phyloP scores from a whole-genome alignment of 2,797 vertebrate species.

The Silurus lanzhouensis region DNA sequence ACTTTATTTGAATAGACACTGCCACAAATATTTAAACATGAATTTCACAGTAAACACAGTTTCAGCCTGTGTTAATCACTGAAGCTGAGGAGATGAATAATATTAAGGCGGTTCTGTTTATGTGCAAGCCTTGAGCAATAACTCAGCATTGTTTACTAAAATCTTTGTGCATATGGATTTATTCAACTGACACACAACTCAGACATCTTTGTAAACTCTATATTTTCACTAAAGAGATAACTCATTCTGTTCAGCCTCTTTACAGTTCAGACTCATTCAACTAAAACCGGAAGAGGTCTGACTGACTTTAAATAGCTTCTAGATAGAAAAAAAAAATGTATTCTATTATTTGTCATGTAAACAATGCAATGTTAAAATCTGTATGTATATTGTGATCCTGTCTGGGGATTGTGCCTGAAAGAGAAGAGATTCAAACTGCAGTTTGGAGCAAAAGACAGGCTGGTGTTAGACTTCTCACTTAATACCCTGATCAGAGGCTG shows the following conservation, averaged over 20 bases:
- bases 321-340: neutral
- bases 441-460: neutral
- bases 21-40: neutral
- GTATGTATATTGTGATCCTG: neutral
- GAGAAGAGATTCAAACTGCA: neutral
- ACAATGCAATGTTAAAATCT: neutral
- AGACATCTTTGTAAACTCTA: neutral
- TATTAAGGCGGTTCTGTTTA: neutral
- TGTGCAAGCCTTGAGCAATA: neutral
- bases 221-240: neutral
- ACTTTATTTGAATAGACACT: neutral
- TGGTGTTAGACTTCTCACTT: neutral
- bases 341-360: neutral
- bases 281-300: neutral
- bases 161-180: neutral
- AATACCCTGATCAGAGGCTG: conserved; percentile 17
- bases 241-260: neutral
- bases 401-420: neutral
- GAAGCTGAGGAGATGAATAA: neutral
- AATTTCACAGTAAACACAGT: neutral
- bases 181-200: neutral
- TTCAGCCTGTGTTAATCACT: neutral
- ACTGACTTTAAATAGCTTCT: neutral
- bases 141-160: neutral
- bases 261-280: neutral